phyloP scores from a whole-genome alignment of 1,140 invertebrate genomes.

The Zaprionus nigranus region DNA sequence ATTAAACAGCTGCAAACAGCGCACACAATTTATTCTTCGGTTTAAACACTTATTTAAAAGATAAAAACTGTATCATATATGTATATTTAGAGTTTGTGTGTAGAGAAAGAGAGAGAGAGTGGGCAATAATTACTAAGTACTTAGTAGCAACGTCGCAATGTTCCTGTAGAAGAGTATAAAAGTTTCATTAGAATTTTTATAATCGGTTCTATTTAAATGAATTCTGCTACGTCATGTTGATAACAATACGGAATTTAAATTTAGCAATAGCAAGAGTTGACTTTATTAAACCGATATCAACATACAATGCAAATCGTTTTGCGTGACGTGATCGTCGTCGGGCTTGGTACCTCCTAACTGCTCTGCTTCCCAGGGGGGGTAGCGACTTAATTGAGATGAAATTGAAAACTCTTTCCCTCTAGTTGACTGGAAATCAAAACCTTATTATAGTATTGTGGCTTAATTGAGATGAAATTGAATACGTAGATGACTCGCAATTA shows the following conservation, averaged over 20 bases:
- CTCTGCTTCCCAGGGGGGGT: constrained; percentile 4
- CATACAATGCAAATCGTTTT: constrained; percentile 56
- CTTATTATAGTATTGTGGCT: constrained; percentile 10
- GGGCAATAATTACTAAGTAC: no score
- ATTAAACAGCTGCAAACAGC: background rate
- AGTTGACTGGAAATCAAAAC: background rate
- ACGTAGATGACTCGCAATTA: background rate
- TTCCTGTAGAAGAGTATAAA: background rate
- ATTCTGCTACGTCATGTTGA: background rate
- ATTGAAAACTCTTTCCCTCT: constrained; percentile 6
- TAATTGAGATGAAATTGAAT: background rate
- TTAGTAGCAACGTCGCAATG: background rate
- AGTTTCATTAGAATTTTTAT: background rate
- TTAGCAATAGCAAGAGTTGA: constrained; percentile 43
- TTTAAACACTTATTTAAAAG: background rate
- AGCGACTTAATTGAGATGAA: background rate
- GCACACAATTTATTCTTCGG: background rate
- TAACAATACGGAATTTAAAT: constrained; percentile 37
- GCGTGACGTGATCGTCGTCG: constrained; percentile 41
- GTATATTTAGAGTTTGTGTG: background rate
- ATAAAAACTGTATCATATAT: background rate
- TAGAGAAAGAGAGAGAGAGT: background rate
- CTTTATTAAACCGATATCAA: constrained; percentile 43
- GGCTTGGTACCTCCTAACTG: constrained; percentile 49
- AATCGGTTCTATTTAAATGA: constrained; percentile 10